Evolutionary conservation across 2,113 vertebrate genomes (phyloP).

Genomic region (Synchiropus splendidus): DNA sequence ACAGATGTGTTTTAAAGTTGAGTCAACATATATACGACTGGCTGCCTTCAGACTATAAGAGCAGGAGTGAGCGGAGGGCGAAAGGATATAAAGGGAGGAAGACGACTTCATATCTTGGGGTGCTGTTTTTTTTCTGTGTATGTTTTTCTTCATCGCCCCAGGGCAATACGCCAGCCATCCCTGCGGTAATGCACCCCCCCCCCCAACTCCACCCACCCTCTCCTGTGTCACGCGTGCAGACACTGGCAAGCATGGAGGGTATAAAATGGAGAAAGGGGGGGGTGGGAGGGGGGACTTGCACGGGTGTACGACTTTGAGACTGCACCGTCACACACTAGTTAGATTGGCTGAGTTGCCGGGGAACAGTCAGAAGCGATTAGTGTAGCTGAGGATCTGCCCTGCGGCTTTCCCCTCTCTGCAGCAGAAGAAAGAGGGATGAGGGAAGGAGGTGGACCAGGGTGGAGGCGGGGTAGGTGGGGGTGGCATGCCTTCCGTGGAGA

Average conservation of each 20-base stretch:
- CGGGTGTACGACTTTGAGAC: slow-evolving; percentile 76
- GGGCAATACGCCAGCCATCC: slow-evolving; percentile 81
- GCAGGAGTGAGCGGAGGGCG: not conserved
- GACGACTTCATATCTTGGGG: slow-evolving; percentile 64
- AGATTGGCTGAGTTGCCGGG: slow-evolving; percentile 84
- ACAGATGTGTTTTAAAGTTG: not conserved
- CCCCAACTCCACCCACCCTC: slow-evolving; percentile 41
- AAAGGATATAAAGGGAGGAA: slow-evolving; percentile 5
- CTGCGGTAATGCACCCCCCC: slow-evolving; percentile 76
- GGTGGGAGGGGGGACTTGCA: slow-evolving; percentile 41
- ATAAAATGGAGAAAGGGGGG: slow-evolving; percentile 16
- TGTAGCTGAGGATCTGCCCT: slow-evolving; percentile 88
- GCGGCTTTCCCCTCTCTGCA: slow-evolving; percentile 77
- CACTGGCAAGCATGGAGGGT: slow-evolving; percentile 20
- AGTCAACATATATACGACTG: not conserved
- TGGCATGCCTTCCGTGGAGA: slow-evolving; percentile 8
- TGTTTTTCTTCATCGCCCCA: slow-evolving; percentile 64
- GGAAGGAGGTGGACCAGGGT: slow-evolving; percentile 16
- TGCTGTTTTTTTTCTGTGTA: slow-evolving; percentile 64
- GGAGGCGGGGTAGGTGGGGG: slow-evolving; percentile 3
- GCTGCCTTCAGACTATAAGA: not conserved
- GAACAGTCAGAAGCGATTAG: slow-evolving; percentile 98
- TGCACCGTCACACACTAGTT: slow-evolving; percentile 77
- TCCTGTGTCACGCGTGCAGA: slow-evolving; percentile 75
- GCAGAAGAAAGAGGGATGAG: slow-evolving; percentile 58